These are phyloP conservation scores for Pachycephala philippinensis DNA, from an alignment of 2,113 vertebrate genomes.

Conservation along the genomic window DNA sequence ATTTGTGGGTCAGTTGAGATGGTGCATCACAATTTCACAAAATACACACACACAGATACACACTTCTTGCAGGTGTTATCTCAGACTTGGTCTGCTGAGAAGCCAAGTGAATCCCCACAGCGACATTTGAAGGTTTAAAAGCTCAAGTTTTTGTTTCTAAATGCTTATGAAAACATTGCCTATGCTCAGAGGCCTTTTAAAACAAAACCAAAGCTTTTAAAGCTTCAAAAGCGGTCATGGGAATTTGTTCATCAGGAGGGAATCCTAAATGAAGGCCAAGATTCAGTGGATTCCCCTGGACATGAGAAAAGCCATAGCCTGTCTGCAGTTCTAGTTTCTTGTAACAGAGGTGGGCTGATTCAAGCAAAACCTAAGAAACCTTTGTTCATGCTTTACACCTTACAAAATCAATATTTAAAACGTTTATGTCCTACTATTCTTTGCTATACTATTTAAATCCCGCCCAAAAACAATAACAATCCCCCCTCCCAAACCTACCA, in stretches of 20 bases:
- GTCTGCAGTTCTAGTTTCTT: background rate
- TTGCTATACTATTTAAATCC: background rate
- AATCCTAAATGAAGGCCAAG: constrained; percentile 64
- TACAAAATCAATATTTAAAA: background rate
- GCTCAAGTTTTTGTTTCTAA: constrained; percentile 63
- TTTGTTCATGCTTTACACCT: background rate
- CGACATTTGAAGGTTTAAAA: constrained; percentile 57
- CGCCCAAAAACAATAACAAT: too few relatives aligned
- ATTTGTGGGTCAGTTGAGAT: constrained; percentile 47
- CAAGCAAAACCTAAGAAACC: background rate
- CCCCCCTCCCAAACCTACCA: background rate
- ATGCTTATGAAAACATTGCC: constrained; percentile 61
- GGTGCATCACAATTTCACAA: constrained; percentile 35
- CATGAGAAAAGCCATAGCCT: constrained; percentile 13
- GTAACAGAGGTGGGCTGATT: background rate
- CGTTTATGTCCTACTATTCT: background rate
- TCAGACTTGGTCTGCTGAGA: constrained; percentile 57
- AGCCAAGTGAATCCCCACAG: constrained; percentile 46
- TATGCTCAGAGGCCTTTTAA: constrained; percentile 61
- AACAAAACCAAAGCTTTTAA: constrained; percentile 68
- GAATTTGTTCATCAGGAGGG: constrained; percentile 62
- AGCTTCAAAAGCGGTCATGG: constrained; percentile 62
- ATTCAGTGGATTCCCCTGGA: constrained; percentile 48
- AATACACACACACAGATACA: background rate
- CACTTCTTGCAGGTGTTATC: constrained; percentile 57